Base-by-base conservation (phyloP, 2,797 vertebrate genomes). In the Etheostoma perlongum region DNA sequence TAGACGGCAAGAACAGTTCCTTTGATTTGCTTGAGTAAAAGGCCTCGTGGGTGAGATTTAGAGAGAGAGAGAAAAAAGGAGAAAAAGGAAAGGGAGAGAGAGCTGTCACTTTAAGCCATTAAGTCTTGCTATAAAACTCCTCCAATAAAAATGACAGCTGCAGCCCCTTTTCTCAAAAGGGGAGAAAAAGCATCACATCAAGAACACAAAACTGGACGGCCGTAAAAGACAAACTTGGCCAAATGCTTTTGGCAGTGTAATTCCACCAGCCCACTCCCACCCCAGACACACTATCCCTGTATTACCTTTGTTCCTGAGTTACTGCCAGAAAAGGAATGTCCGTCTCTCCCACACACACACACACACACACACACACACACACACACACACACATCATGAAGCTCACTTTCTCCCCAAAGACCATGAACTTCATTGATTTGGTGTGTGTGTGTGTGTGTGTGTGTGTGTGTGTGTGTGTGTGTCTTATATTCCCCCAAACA, bases 101-200 rank as follows among this genome's bases (percentile, higher is more conserved):
- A 82, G 85, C 90, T 90, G 90, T 93, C 86, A 92, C 94, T 95
- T 95, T 93, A 95, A 95, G 91, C 89, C 92, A 91, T 95, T 93
- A 94, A 93, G 92, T 91, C 94, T 92, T 61, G 70, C 91, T 87
- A 92, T 94, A 95, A 95, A 94, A 88, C 90, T 88, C 83, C 85
- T 82, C 90, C 90, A 94, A 94, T 95, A 95, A 95, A 95, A 95
- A 95, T 94, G 94, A 95, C 95, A 95, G 94, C 95, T 95, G 95
- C 88, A 84, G 93, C 65, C 91, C 81, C 77, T 79, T 89, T 84
- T 89, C 90, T 92, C 92, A 93, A 94, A 94, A 93, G 91, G 92
- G 76, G 83, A 88, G 84, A 90, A 79, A 91, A 89, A 86, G 89
- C 89, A 88, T 91, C 88, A 84, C 92, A 91, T 85, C 82, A 81